Evolutionary conservation across 2,888 invertebrate genomes (phyloP).

Genomic region (Xestia ashworthii): DNA sequence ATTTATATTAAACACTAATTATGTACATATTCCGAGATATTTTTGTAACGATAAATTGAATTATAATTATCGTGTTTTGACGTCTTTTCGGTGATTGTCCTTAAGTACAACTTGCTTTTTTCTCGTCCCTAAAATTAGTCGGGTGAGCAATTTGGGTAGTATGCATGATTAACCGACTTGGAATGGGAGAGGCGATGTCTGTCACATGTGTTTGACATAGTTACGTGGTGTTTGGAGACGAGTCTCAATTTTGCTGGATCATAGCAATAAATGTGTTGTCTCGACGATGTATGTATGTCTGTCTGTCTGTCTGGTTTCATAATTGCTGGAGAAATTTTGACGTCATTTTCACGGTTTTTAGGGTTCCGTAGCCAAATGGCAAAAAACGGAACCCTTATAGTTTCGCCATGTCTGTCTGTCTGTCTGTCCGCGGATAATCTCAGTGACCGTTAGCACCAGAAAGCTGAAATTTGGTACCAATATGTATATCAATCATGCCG

Average conservation of each 20-base stretch:
- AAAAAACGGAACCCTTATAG: no score
- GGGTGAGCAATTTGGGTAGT: conserved; percentile 35
- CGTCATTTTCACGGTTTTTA: neutral
- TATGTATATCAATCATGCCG: no score
- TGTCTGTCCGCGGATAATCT: no score
- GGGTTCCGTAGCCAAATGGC: no score
- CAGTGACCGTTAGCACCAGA: no score
- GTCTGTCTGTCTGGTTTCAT: conserved; percentile 13
- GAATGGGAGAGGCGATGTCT: conserved; percentile 26
- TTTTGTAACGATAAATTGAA: conserved; percentile 73
- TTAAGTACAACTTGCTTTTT: conserved; percentile 26
- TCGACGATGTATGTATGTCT: neutral
- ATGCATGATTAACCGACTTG: conserved; percentile 39
- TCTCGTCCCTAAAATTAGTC: conserved; percentile 27
- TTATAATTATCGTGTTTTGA: conserved; percentile 68
- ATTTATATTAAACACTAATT: conserved; percentile 85
- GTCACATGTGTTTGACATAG: conserved; percentile 32
- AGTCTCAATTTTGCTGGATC: conserved; percentile 4
- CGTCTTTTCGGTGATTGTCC: conserved; percentile 45
- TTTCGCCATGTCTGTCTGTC: no score
- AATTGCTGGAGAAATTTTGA: conserved; percentile 40
- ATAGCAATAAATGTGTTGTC: conserved; percentile 36
- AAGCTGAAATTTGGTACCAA: no score
- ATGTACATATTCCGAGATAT: conserved; percentile 79
- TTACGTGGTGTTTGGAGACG: conserved; percentile 39